phyloP scores from a whole-genome alignment of 2,113 vertebrate species.

The Eulemur macaco region DNA sequence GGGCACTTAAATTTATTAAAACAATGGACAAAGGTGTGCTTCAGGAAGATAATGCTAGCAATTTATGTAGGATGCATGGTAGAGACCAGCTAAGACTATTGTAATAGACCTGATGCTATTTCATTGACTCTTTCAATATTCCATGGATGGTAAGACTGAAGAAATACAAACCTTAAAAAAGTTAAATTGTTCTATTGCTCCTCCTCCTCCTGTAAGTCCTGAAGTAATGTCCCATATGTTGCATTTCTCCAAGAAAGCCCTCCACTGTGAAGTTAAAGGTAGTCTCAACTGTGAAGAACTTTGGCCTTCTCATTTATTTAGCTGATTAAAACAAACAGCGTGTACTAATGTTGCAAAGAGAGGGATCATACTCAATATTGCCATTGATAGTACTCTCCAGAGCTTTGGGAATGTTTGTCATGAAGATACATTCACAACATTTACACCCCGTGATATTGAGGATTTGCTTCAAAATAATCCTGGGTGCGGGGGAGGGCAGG shows the following conservation, averaged over 20 bases:
- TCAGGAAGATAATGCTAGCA: neutral
- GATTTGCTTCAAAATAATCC: conserved; percentile 28
- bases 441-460: neutral
- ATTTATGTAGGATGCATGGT: neutral
- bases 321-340: conserved; percentile 10
- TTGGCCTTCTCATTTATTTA: neutral
- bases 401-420: neutral
- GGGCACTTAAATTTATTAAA: neutral
- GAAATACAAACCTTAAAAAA: neutral
- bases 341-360: neutral
- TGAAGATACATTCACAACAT: neutral
- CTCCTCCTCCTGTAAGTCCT: neutral
- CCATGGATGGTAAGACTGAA: neutral
- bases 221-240: neutral
- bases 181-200: neutral
- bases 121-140: neutral
- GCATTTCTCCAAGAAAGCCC: neutral
- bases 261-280: neutral
- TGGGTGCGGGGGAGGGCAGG: neutral
- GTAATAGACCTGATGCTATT: neutral
- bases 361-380: neutral
- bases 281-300: neutral
- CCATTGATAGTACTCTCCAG: neutral
- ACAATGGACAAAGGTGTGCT: neutral
- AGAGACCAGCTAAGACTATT: neutral